Evolutionary conservation across 2,888 invertebrate genomes (phyloP).

Genomic region (Caradrina kadenii): DNA sequence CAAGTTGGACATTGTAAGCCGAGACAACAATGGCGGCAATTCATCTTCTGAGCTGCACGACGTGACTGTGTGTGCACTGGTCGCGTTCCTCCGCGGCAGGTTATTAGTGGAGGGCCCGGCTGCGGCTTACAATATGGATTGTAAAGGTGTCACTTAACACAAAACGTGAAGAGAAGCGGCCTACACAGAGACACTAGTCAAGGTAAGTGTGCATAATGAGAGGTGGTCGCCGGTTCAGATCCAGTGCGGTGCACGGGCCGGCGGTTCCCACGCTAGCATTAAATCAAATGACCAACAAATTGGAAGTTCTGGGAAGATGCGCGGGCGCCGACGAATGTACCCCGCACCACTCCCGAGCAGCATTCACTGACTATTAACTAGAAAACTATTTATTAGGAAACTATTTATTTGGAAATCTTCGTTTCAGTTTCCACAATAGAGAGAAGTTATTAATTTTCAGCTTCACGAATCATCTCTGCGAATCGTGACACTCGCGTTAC

Average conservation of each 20-base stretch:
- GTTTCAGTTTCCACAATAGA: neutral
- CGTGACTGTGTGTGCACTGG: too few species aligned
- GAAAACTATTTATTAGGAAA: neutral
- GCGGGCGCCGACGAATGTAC: conserved; percentile 16
- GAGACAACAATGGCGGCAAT: too few species aligned
- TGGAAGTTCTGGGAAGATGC: conserved; percentile 58
- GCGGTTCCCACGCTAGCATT: conserved; percentile 67
- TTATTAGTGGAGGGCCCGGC: too few species aligned
- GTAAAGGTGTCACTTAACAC: neutral
- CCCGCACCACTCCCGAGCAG: neutral
- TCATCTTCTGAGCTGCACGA: too few species aligned
- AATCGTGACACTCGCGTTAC: conserved; percentile 3
- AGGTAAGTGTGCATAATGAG: conserved; percentile 56
- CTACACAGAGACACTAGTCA: conserved; percentile 5
- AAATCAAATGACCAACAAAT: conserved; percentile 80
- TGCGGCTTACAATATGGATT: neutral
- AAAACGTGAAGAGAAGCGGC: conserved; percentile 16
- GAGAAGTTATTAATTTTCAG: conserved; percentile 3
- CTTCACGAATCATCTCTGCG: neutral
- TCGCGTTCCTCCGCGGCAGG: too few species aligned
- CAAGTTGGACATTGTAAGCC: too few species aligned
- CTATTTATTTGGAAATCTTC: neutral
- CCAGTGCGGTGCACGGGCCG: conserved; percentile 30
- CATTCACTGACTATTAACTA: too few species aligned
- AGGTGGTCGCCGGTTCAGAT: conserved; percentile 48